Evolutionary conservation across 2,888 invertebrate genomes (phyloP), one percentile per base, ranked within the genome.

Genomic region (Drosophila sordidula): DNA sequence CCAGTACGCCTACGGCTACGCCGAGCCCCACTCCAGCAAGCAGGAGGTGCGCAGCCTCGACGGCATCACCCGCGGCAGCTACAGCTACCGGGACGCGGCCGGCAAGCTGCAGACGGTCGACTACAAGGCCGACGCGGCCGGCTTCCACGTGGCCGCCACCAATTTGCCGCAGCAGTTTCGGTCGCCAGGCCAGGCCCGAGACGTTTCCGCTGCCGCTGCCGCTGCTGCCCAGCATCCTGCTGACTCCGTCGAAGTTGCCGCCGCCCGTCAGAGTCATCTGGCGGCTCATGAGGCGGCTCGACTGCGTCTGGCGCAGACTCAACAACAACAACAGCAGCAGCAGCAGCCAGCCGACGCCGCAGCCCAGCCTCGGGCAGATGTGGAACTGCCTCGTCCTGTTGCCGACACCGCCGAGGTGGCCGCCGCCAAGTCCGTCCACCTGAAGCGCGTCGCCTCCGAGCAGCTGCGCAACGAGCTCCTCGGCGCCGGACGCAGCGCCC

Each of bases 141-240:
- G 95, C n/a, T 95, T 95, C 92, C 94, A 94, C 69, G 93, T 94
- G 29, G 93, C 94, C 2, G 94, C 94, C 58, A 94, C 94, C 29
- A 95, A 95, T 86, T 87, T 95, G 52, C 95, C 95, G 32, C 82
- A 65, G 55, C 11, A 65, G 18, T 61, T 70, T 72, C 68, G 63
- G n/a, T 32, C 64, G 63, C 25, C 56, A 18, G 67, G 75, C 70
- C 66, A 46, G 56, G 62, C 38, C 38, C 8, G 38, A 0, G 4
- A 14, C 14, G 38, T 4, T 8, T 29, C 29, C 8, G 18, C 0
- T 5, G 51, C 41, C 29, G 2, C 41, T 52, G 9, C 51, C 29
- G 8, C 8, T 39, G 41, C 42, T 22, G 42, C 42, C 25, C 55
- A 52, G 25, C 54, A 54, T 11, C 69, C 75, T 18, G 57, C 29